A percentile compares a stretch with the other conserved stretches of the same genome.
Conservation (phyloP, 30 jellyfish, hydroid and myxozoan species). For the Phacellophora camtschatica region DNA sequence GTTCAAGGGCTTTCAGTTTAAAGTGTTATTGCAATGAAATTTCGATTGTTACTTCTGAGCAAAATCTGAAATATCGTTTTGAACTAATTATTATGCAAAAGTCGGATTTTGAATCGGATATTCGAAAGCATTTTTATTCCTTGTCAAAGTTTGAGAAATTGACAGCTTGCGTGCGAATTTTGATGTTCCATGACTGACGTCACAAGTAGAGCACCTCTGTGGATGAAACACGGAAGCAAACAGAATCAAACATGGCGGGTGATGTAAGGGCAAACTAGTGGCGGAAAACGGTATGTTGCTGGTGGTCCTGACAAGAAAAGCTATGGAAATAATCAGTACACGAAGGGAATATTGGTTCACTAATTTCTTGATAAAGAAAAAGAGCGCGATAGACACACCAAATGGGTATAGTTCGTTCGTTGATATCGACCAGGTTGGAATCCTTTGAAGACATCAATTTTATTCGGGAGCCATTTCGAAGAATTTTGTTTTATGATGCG, state of each 20-base stretch:
- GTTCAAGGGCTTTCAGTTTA: too few relatives aligned
- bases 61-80: background rate
- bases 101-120: constrained; percentile 1
- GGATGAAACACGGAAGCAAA: too few relatives aligned
- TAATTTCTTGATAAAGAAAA: constrained; percentile 22
- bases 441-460: background rate
- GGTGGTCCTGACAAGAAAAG: constrained; percentile 47
- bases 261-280: background rate
- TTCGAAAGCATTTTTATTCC: background rate
- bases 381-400: background rate
- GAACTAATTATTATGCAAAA: background rate
- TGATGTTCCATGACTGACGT: background rate
- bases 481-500: constrained; percentile 1
- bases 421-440: constrained; percentile 44
- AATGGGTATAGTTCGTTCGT: constrained; percentile 47
- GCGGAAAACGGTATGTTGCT: constrained; percentile 54
- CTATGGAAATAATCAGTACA: constrained; percentile 36
- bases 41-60: background rate
- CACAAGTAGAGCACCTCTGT: background rate
- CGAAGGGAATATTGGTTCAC: constrained; percentile 19
- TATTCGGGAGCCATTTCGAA: constrained; percentile 29
- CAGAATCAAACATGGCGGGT: constrained; percentile 21
- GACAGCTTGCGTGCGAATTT: constrained; percentile 29
- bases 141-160: constrained; percentile 4
- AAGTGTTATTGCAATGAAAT: constrained; percentile 23